phyloP scores from a whole-genome alignment of 1,140 invertebrate genomes.

The Lasioglossum albipes region DNA sequence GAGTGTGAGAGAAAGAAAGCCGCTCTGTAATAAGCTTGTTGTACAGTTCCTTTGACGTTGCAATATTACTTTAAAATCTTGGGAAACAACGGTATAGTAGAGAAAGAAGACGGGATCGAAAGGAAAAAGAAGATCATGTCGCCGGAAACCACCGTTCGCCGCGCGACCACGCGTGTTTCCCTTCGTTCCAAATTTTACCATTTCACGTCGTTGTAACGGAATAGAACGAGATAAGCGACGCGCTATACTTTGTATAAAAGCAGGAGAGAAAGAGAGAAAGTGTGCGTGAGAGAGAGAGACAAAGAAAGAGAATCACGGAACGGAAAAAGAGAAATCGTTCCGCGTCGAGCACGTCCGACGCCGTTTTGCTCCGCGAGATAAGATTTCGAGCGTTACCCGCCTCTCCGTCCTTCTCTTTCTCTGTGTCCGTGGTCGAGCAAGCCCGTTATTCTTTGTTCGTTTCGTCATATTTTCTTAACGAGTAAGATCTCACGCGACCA shows the following conservation, averaged over 20 bases:
- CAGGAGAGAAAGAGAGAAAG: not conserved
- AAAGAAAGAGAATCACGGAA: no score
- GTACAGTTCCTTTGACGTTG: slow-evolving; percentile 53
- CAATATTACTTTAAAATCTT: slow-evolving; percentile 59
- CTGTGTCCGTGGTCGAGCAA: slow-evolving; percentile 18
- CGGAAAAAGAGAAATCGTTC: not conserved
- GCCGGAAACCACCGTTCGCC: not conserved
- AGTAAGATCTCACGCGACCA: slow-evolving; percentile 21
- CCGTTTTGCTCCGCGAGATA: not conserved
- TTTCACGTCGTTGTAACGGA: not conserved
- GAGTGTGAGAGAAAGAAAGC: not conserved
- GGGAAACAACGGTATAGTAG: not conserved
- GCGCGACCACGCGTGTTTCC: not conserved
- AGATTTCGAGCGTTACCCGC: not conserved
- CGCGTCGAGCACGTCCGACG: not conserved
- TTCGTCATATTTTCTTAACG: not conserved
- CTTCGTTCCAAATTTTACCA: slow-evolving; percentile 1
- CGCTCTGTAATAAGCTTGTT: slow-evolving; percentile 55
- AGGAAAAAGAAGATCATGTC: not conserved
- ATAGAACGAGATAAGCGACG: slow-evolving; percentile 1
- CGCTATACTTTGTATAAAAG: slow-evolving; percentile 16
- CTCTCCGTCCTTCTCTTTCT: slow-evolving; percentile 30
- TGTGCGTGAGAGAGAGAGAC: no score
- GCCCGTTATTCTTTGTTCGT: slow-evolving; percentile 19
- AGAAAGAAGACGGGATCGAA: not conserved